These are phyloP conservation scores for Triplophysa dalaica DNA, from an alignment of 2,113 vertebrate genomes.

Conservation along the genomic window DNA sequence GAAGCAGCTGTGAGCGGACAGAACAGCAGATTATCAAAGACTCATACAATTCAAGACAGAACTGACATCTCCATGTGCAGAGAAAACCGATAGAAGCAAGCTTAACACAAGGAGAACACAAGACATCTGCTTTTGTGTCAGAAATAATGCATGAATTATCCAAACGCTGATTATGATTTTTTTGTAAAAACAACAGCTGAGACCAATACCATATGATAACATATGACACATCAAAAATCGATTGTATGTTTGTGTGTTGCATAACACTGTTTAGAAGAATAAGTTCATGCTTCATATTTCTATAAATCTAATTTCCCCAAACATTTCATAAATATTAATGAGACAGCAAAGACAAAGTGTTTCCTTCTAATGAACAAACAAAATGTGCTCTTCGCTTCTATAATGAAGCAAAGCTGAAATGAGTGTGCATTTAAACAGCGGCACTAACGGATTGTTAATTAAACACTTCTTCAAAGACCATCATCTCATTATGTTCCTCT, in stretches of 20 bases:
- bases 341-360: constrained; percentile 8
- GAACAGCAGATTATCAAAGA: constrained; percentile 29
- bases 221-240: no score
- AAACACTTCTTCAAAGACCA: constrained; percentile 48
- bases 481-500: constrained; percentile 37
- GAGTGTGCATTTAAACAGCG: constrained; percentile 44
- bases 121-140: background rate
- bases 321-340: constrained; percentile 1
- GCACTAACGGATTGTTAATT: constrained; percentile 36
- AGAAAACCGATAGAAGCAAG: constrained; percentile 5
- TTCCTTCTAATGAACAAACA: constrained; percentile 44
- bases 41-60: constrained; percentile 4
- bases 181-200: no score
- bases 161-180: no score
- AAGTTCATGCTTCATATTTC: background rate
- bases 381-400: constrained; percentile 22
- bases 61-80: constrained; percentile 7
- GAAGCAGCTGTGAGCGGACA: constrained; percentile 15
- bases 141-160: background rate
- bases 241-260: background rate
- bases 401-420: constrained; percentile 49
- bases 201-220: no score
- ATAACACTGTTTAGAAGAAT: background rate
- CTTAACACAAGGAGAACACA: background rate
- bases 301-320: background rate